A percentile compares a stretch with the other conserved stretches of the same genome.
phyloP scores from a whole-genome alignment of 2,113 vertebrate species.

The Hoplias malabaricus region DNA sequence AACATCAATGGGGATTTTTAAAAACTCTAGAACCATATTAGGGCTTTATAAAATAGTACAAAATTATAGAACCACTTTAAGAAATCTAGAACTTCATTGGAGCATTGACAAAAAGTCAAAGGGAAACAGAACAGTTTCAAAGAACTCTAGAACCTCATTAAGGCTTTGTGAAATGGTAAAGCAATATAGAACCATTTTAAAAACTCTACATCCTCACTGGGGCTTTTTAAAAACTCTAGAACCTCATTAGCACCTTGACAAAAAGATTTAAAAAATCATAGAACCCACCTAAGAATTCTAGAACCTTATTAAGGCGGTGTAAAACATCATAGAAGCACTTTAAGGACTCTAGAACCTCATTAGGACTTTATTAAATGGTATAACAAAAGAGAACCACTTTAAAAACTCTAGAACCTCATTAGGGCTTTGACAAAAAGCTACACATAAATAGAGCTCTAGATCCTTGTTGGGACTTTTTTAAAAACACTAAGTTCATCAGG shows the following conservation, averaged over 20 bases:
- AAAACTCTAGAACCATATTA: neutral
- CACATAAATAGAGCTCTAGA: no score
- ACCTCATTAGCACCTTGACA: no score
- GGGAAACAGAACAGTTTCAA: neutral
- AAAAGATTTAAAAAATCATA: no score
- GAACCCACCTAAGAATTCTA: neutral
- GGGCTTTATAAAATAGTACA: no score
- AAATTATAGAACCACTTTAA: neutral
- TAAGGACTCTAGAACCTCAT: neutral
- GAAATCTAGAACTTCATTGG: no score
- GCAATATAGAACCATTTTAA: neutral
- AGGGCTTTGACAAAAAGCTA: neutral
- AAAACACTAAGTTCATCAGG: neutral
- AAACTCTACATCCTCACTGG: neutral
- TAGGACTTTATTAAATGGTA: neutral
- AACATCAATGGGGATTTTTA: neutral
- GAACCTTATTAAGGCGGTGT: no score
- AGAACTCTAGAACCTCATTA: neutral
- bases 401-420: neutral
- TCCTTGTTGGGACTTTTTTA: neutral
- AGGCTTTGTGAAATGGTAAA: no score
- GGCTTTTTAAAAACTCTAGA: neutral
- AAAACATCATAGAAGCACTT: neutral
- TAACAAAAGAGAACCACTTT: no score
- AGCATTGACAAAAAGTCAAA: no score